These are phyloP conservation scores for Rhinogobius similis DNA, from an alignment of 2,113 vertebrate species.

Conservation along the genomic window DNA sequence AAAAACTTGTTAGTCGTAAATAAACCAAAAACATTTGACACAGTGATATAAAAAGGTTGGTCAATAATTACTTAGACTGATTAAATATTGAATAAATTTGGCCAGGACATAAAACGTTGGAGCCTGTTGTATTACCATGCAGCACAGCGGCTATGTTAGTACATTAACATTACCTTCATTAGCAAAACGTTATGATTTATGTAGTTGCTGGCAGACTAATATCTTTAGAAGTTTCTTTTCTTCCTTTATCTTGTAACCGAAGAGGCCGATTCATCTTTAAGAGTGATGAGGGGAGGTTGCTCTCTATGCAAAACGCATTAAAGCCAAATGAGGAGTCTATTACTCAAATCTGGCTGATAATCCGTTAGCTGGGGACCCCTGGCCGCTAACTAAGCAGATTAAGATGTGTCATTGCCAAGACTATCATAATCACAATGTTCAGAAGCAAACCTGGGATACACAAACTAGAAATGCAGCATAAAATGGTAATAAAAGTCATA, in stretches of 20 bases:
- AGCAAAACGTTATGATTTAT: conserved; percentile 94
- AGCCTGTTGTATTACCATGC: background rate
- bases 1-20: too few relatives aligned
- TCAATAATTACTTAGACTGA: background rate
- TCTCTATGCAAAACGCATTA: conserved; percentile 98
- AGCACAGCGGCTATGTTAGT: conserved; percentile 70
- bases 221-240: conserved; percentile 82
- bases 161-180: conserved; percentile 88
- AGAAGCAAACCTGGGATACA: background rate
- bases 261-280: conserved; percentile 93
- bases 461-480: background rate
- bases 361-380: conserved; percentile 91
- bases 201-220: conserved; percentile 88
- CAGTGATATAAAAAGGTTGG: background rate
- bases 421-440: conserved; percentile 36
- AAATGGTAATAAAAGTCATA: background rate
- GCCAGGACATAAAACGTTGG: background rate
- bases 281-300: conserved; percentile 93
- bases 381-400: conserved; percentile 89
- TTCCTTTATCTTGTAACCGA: conserved; percentile 80
- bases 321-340: conserved; percentile 97
- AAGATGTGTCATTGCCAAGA: conserved; percentile 77
- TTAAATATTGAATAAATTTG: background rate
- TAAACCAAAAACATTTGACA: background rate
- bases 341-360: conserved; percentile 92